Evolutionary conservation across 2,797 vertebrate genomes (phyloP).

Genomic region (Platyrinchus mystaceus): DNA sequence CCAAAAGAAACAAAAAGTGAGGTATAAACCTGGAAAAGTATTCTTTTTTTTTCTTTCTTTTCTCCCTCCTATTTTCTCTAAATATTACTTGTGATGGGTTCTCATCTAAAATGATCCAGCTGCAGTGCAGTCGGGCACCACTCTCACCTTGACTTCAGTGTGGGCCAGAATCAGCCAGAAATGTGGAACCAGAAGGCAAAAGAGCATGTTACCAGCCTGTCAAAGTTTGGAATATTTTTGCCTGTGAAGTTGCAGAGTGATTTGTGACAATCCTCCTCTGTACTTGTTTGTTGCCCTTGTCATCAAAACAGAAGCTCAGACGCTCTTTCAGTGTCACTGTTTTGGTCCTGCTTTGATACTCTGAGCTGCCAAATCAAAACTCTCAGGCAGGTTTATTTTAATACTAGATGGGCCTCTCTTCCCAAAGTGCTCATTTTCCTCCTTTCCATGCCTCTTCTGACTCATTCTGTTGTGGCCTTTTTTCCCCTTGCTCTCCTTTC

Average conservation of each 20-base stretch:
- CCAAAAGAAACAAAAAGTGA: not conserved
- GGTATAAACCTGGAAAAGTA: not conserved
- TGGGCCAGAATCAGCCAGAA: not conserved
- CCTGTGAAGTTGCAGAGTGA: not conserved
- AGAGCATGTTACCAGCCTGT: not conserved
- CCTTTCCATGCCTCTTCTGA: not conserved
- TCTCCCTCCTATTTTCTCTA: not conserved
- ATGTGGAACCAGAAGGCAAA: not conserved
- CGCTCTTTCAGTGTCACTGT: accelerated
- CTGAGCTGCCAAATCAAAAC: not conserved
- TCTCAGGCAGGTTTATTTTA: not conserved
- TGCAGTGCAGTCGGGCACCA: not conserved
- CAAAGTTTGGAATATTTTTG: not conserved
- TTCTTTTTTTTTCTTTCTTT: not conserved
- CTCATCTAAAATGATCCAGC: not conserved
- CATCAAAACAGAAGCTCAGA: not conserved
- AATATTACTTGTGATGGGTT: not conserved
- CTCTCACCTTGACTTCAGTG: not conserved
- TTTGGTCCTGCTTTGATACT: not conserved
- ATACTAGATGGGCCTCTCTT: not conserved
- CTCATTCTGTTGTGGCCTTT: not conserved
- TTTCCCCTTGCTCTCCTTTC: not conserved
- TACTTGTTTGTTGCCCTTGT: not conserved
- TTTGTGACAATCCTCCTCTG: not conserved
- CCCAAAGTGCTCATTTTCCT: not conserved